phyloP scores from a whole-genome alignment of 2,888 invertebrate species.

The Subacronicta megacephala region DNA sequence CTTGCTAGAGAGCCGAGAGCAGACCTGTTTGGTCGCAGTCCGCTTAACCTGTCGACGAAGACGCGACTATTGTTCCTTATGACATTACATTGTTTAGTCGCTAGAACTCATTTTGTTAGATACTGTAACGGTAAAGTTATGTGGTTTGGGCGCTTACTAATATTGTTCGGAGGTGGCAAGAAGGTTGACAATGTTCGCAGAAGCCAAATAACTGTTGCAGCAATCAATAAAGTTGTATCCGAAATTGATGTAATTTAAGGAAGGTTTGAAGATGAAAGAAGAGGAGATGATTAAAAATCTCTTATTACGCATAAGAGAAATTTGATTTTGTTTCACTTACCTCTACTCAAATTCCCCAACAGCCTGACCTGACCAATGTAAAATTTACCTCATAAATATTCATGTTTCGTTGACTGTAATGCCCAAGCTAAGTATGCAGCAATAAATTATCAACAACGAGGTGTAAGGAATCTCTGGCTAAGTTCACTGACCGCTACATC shows the following conservation, averaged over 20 bases:
- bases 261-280: not conserved
- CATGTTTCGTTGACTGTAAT: slow-evolving; percentile 47
- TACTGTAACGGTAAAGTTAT: slow-evolving; percentile 43
- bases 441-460: slow-evolving; percentile 74
- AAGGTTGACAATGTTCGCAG: slow-evolving; percentile 8
- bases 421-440: slow-evolving; percentile 51
- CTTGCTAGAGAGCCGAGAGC: slow-evolving; percentile 32
- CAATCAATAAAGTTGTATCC: not conserved
- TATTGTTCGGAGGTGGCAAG: slow-evolving; percentile 10
- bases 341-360: slow-evolving; percentile 20
- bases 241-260: not conserved
- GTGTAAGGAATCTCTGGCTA: slow-evolving; percentile 70
- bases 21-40: slow-evolving; percentile 51
- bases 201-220: not conserved
- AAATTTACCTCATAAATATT: slow-evolving; percentile 53
- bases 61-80: slow-evolving; percentile 51
- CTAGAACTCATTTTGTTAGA: slow-evolving; percentile 25
- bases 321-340: slow-evolving; percentile 11
- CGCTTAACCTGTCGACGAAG: slow-evolving; percentile 51
- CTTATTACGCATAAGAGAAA: slow-evolving; percentile 7
- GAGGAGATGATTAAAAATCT: not conserved
- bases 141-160: slow-evolving; percentile 17
- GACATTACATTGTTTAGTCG: slow-evolving; percentile 51
- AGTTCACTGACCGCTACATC: slow-evolving; percentile 75
- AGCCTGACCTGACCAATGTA: slow-evolving; percentile 13